Base-by-base conservation (phyloP, 2,888 invertebrate species). In the Blera fallax region DNA sequence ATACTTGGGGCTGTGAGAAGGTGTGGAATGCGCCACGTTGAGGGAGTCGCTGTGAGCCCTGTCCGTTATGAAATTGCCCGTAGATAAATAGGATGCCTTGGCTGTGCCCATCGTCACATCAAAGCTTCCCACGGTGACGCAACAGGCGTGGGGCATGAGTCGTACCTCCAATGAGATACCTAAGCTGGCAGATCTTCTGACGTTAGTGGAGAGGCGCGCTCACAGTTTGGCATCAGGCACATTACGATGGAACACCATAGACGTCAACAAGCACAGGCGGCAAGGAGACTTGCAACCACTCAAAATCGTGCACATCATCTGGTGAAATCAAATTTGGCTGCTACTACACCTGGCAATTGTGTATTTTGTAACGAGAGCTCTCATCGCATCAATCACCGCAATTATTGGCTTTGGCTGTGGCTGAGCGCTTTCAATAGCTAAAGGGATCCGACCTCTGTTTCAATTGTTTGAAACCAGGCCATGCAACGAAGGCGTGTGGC, bases 391-490 rank as follows among this genome's bases (percentile, higher is more conserved):
- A 45, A 7, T 18, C 45, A 1, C 16, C 43, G 43, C 14, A 43
- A 16, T 16, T 43, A 43, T 43, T 43, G 43, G 43, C 43, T 10
- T 43, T 43, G 16, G 5, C 43, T 43, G 43, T 7, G 37, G 37
- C n/a, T n/a, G n/a, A n/a, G n/a, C n/a, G n/a, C n/a, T n/a, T n/a
- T n/a, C n/a, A n/a, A n/a, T n/a, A n/a, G 5, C 40, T 77, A 0
- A 48, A 50, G 45, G 56, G 64, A 7, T 77, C 64, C 1, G 70
- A 70, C 40, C 37, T 69, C n/a, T 82, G 76, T 32, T 77, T 77
- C 21, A 77, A 77, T 24, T 70, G 70, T 32, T 54, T 77, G n/a
- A 67, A 27, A 37, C 64, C 29, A 45, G 83, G 73, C 7, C 83
- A 73, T 54, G 40, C 60, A 43, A 79, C 67, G 6, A 82, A 56